Conservation (phyloP, 2,113 vertebrate species). For the Misgurnus anguillicaudatus region DNA sequence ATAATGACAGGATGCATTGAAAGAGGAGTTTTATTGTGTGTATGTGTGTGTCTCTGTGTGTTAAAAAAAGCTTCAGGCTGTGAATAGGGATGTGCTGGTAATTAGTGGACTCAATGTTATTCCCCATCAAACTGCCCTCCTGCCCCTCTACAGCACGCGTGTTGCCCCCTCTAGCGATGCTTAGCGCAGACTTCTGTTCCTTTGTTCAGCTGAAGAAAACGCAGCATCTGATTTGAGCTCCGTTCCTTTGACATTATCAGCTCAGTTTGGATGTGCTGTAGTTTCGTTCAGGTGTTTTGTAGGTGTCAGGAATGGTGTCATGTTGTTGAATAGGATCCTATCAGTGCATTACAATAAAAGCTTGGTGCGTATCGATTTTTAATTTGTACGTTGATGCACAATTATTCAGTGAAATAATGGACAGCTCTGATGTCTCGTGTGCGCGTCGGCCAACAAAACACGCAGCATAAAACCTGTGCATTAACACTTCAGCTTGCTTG, state of each 20-base stretch:
- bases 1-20: neutral
- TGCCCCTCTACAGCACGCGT: conserved; percentile 52
- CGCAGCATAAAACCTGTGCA: neutral
- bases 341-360: conserved; percentile 44
- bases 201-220: conserved; percentile 65
- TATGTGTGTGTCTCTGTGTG: conserved; percentile 36
- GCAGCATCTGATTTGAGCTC: neutral
- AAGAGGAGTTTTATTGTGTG: neutral
- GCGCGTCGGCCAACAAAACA: neutral
- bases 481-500: no score
- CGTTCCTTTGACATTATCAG: neutral
- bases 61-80: conserved; percentile 32
- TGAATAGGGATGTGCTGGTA: conserved; percentile 30
- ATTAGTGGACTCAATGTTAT: conserved; percentile 44
- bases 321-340: conserved; percentile 19
- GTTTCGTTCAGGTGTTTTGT: neutral
- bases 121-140: neutral
- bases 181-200: conserved; percentile 49
- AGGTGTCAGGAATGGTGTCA: conserved; percentile 28
- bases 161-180: conserved; percentile 78
- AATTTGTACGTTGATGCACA: conserved; percentile 37
- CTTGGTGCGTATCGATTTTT: conserved; percentile 32
- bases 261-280: neutral
- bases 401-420: conserved; percentile 42
- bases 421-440: conserved; percentile 26